Percentiles rank a stretch among this genome's conserved stretches.
Conservation (phyloP, 92 coral and sea anemone genomes). For the Meandrina meandrites region DNA sequence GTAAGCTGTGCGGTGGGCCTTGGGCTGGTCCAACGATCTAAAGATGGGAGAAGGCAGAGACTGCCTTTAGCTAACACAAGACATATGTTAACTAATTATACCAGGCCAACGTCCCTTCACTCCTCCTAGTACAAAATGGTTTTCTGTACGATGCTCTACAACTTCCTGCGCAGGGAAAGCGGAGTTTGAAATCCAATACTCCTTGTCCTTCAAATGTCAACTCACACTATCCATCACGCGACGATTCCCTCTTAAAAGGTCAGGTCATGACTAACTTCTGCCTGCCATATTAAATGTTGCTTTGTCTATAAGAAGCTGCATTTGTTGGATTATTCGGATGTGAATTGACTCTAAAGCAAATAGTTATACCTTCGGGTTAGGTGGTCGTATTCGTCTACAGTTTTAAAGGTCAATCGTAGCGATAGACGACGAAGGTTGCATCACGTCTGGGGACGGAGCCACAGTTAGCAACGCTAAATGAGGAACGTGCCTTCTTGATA, state of each 20-base stretch:
- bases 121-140: no score
- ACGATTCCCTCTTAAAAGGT: background rate
- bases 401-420: background rate
- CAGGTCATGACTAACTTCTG: background rate
- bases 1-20: background rate
- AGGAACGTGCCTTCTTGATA: background rate
- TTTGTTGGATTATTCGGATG: background rate
- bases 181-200: background rate
- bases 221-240: constrained; percentile 5
- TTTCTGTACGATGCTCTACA: no score
- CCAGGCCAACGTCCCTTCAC: background rate
- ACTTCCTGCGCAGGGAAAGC: background rate
- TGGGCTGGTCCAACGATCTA: background rate
- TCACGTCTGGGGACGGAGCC: background rate
- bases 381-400: background rate
- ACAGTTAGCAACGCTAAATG: background rate
- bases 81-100: background rate
- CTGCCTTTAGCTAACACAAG: no score
- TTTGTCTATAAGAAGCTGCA: background rate
- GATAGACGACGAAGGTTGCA: background rate
- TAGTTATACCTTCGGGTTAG: background rate
- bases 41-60: background rate
- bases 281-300: background rate
- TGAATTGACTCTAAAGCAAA: background rate
- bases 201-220: background rate